A percentile compares a stretch with the other conserved stretches of the same genome.
These are phyloP conservation scores for Pseudomyrmex cubaensis DNA, from an alignment of 1,140 invertebrate genomes.

Conservation along the genomic window DNA sequence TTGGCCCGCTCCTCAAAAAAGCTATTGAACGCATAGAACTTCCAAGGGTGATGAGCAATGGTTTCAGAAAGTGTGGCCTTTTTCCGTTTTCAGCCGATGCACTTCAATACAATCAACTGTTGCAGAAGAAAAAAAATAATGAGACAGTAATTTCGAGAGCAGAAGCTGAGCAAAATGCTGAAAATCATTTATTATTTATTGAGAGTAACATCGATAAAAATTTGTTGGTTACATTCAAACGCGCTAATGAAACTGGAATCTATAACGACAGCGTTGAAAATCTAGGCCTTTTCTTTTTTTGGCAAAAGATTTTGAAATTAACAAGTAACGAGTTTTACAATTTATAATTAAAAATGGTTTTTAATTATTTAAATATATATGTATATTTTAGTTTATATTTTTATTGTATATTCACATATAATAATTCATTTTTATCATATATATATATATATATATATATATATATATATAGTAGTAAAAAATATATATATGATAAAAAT, in stretches of 20 bases:
- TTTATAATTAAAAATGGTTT: not conserved
- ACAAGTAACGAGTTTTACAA: not conserved
- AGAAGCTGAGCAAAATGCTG: constrained; percentile 12
- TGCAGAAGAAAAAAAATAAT: constrained; percentile 9
- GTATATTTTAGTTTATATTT: not conserved
- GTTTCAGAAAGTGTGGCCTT: constrained; percentile 24
- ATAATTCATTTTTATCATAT: not conserved
- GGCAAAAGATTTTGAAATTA: constrained; percentile 35
- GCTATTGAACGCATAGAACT: constrained; percentile 16
- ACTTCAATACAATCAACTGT: constrained; percentile 17
- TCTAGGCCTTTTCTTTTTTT: constrained; percentile 9
- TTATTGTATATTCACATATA: no score
- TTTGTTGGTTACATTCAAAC: constrained; percentile 7
- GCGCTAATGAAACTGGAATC: constrained; percentile 22
- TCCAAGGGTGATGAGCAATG: constrained; percentile 21
- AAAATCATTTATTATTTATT: constrained; percentile 31
- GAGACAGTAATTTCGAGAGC: not conserved
- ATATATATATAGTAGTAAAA: no score
- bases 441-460: not conserved
- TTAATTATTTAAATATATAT: not conserved
- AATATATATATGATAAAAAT: not conserved
- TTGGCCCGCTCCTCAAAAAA: constrained; percentile 17
- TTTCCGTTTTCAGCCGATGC: constrained; percentile 17
- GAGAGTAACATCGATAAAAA: constrained; percentile 19
- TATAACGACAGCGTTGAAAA: not conserved